phyloP scores from a whole-genome alignment of 2,797 vertebrate species.

The Gymnocypris eckloni region DNA sequence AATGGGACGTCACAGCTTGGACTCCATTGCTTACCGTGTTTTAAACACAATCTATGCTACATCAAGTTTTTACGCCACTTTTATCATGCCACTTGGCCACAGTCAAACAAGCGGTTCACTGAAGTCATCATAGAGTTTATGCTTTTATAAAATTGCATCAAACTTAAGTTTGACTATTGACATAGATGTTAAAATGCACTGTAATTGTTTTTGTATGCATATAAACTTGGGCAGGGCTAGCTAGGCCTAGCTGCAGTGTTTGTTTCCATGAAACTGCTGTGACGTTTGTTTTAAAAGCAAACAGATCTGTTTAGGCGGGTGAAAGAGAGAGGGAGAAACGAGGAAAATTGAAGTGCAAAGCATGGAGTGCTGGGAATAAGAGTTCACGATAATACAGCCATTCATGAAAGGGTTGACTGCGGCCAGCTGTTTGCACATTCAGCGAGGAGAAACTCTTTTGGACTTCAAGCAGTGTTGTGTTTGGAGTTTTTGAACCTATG shows the following conservation, averaged over 20 bases:
- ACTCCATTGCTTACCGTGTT: background rate
- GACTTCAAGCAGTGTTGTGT: constrained; percentile 26
- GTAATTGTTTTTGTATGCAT: constrained; percentile 7
- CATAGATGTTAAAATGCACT: background rate
- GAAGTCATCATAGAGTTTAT: background rate
- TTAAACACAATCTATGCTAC: background rate
- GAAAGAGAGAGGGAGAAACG: constrained; percentile 41
- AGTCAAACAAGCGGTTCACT: background rate
- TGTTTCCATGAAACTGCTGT: constrained; percentile 57
- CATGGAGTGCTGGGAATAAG: constrained; percentile 18
- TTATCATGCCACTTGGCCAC: background rate
- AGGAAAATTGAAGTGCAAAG: constrained; percentile 39
- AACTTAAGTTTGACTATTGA: background rate
- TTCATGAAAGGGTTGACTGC: constrained; percentile 39
- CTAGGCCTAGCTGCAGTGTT: background rate
- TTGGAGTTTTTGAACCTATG: background rate
- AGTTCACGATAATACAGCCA: constrained; percentile 3
- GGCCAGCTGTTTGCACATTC: constrained; percentile 38
- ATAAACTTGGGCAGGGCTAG: background rate
- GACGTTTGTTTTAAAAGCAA: constrained; percentile 81
- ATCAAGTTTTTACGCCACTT: background rate
- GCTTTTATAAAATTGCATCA: background rate
- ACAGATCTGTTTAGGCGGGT: constrained; percentile 74
- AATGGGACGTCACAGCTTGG: background rate
- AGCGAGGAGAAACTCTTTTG: constrained; percentile 31